Conservation (phyloP, 1,140 invertebrate species). For the Trypoxylus dichotomus region DNA sequence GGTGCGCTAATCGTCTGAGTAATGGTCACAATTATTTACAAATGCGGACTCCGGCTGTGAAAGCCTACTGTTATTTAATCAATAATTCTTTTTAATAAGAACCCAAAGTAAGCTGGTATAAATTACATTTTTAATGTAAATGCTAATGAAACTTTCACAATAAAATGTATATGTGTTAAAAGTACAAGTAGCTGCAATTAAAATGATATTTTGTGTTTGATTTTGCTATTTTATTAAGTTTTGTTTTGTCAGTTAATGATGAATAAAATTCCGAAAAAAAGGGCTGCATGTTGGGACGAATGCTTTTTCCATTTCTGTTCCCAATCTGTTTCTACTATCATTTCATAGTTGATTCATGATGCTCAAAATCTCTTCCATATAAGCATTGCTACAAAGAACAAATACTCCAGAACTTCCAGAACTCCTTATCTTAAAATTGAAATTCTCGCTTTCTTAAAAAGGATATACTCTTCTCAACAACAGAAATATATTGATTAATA, state of each 20-base stretch:
- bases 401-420: constrained; percentile 4
- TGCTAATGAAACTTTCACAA: neutral
- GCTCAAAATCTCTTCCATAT: constrained; percentile 22
- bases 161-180: neutral
- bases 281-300: neutral
- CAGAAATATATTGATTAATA: constrained; percentile 26
- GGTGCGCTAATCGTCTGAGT: too few species aligned
- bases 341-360: constrained; percentile 26
- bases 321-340: constrained; percentile 19
- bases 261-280: constrained; percentile 20
- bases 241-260: constrained; percentile 2
- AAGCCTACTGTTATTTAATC: too few species aligned
- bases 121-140: neutral
- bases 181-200: neutral
- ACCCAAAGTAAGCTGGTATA: neutral
- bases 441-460: constrained; percentile 4
- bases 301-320: neutral
- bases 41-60: too few species aligned
- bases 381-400: constrained; percentile 26
- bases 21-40: too few species aligned
- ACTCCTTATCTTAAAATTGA: constrained; percentile 25
- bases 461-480: neutral
- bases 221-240: constrained; percentile 11
- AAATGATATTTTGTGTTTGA: constrained; percentile 11
- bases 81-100: neutral